Base-by-base conservation (phyloP, 2,797 vertebrate species). In the Trematomus bernacchii region DNA sequence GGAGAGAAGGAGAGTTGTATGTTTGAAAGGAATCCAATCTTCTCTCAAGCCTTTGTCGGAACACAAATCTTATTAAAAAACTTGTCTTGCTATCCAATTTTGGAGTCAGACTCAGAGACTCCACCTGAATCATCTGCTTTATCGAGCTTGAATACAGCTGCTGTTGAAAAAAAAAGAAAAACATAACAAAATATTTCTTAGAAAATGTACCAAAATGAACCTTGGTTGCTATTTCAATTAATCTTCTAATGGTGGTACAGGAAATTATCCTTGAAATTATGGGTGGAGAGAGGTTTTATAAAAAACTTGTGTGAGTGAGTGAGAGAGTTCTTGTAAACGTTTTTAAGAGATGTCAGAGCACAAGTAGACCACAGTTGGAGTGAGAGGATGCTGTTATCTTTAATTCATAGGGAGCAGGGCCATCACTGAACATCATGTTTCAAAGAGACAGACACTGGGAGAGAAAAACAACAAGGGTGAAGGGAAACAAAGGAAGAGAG, bases 361-460 rank as follows among this genome's bases (percentile, higher is more conserved):
- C 8, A 13, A 51, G 23, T 1, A 2, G 21, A 55, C 14, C 37
- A 12, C 19, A 46, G 66, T 1, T 51, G 21, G 51, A 69, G 48
- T 13, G 59, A 65, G 48, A 44, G 47, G 19, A 66, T 44, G 18
- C 42, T n/a, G 62, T 18, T 37, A 82, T 88, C 53, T 80, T 87
- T 81, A 77, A 85, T 87, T 82, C 73, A 83, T 78, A 59, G 66
- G 58, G 18, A 37, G 43, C 33, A 2, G 47, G 37, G 40, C 30
- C 46, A 60, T 59, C 74, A 76, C 37, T 72, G 46, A 70, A 66
- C 54, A 66, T 58, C 71, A 73, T 78, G 71, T 65, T 80, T 71
- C 27, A 87, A 68, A 80, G 54, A 74, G 21, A 77, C 70, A 57
- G 47, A 71, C 37, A 53, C 30, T 21, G 33, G 23, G 52, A 50